Evolutionary conservation across 1,140 invertebrate genomes (phyloP).

Genomic region (Drosophila dunni): DNA sequence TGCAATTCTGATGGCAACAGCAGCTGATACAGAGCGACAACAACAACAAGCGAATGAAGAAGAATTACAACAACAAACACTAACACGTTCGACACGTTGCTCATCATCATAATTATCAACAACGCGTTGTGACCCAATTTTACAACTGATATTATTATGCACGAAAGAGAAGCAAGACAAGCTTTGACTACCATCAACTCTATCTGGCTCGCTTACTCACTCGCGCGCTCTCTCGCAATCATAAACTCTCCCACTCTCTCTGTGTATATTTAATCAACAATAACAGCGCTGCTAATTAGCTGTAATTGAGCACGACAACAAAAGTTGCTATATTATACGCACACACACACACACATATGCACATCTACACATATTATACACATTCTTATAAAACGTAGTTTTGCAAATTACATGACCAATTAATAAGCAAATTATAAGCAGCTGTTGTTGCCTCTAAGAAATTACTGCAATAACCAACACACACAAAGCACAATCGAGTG

Average conservation of each 20-base stretch:
- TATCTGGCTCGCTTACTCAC: conserved; percentile 4
- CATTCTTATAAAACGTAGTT: conserved; percentile 27
- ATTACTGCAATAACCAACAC: conserved; percentile 20
- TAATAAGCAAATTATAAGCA: conserved; percentile 70
- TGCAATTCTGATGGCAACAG: conserved; percentile 58
- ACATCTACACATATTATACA: neutral
- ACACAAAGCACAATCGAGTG: neutral
- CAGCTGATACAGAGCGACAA: conserved; percentile 36
- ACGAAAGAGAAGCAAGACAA: conserved; percentile 2
- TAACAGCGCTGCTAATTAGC: conserved; percentile 72
- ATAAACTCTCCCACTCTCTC: conserved; percentile 9
- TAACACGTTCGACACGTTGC: conserved; percentile 72
- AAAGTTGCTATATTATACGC: conserved; percentile 33
- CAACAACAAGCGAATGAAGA: neutral
- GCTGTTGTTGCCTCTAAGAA: conserved; percentile 33
- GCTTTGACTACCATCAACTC: conserved; percentile 10
- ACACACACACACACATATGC: conserved; percentile 11
- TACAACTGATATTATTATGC: conserved; percentile 71
- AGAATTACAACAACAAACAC: conserved; percentile 1
- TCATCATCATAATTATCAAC: conserved; percentile 60
- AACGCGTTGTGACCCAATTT: conserved; percentile 72
- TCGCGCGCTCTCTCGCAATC: conserved; percentile 1
- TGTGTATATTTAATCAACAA: conserved; percentile 58
- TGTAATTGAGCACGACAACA: conserved; percentile 68
- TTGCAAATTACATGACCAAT: conserved; percentile 54